phyloP scores from a whole-genome alignment of 2,797 vertebrate species.

The Lindbergichthys nudifrons region DNA sequence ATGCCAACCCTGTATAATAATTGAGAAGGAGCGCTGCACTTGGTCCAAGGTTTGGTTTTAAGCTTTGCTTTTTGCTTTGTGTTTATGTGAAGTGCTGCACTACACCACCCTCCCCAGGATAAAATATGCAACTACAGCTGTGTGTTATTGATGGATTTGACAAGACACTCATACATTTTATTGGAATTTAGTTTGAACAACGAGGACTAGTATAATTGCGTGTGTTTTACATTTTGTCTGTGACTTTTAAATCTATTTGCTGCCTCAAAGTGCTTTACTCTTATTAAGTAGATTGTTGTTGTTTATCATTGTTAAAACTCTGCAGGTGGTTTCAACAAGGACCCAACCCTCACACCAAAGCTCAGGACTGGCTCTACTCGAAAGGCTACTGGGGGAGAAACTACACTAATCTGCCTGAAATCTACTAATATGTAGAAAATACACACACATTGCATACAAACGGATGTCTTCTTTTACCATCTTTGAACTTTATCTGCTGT shows the following conservation, averaged over 20 bases:
- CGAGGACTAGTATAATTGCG: background rate
- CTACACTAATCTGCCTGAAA: constrained; percentile 93
- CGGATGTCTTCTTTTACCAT: constrained; percentile 35
- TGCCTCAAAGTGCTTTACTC: background rate
- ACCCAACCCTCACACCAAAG: constrained; percentile 92
- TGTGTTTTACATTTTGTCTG: background rate
- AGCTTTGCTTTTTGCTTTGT: constrained; percentile 48
- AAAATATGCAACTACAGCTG: constrained; percentile 48
- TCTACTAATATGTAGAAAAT: constrained; percentile 87
- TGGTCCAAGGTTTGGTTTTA: constrained; percentile 84
- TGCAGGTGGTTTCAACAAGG: constrained; percentile 96
- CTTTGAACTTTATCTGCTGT: constrained; percentile 42
- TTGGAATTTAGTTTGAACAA: background rate
- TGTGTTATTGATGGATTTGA: background rate
- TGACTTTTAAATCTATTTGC: background rate
- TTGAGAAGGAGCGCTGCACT: constrained; percentile 81
- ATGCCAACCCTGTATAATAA: constrained; percentile 31
- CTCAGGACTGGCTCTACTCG: constrained; percentile 95
- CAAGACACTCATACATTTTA: background rate
- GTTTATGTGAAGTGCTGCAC: constrained; percentile 60
- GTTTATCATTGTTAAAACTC: constrained; percentile 20
- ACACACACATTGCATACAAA: constrained; percentile 20
- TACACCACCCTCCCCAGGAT: constrained; percentile 63
- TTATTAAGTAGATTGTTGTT: background rate
- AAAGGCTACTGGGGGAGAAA: constrained; percentile 97